These are phyloP conservation scores for Drosophila mercatorum DNA, from an alignment of 2,888 invertebrate species.

Conservation along the genomic window DNA sequence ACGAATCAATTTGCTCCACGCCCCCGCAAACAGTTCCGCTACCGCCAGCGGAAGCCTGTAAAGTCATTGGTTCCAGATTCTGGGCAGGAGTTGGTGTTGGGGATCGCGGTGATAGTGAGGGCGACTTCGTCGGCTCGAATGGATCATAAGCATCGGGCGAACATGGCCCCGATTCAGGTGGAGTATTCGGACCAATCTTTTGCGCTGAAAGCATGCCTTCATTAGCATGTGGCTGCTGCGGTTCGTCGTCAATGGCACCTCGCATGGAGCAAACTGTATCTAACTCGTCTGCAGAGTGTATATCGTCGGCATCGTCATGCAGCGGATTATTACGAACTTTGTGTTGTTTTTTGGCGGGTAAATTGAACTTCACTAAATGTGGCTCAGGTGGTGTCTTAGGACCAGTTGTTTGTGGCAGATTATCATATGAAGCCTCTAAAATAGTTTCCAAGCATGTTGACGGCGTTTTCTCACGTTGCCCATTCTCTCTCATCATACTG, in stretches of 20 bases:
- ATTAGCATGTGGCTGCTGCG: constrained; percentile 49
- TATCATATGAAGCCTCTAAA: constrained; percentile 83
- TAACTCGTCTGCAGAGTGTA: constrained; percentile 70
- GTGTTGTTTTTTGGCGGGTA: constrained; percentile 85
- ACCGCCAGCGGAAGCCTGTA: constrained; percentile 11
- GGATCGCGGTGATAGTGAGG: constrained; percentile 83
- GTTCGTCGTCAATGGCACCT: constrained; percentile 45
- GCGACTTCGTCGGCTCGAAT: constrained; percentile 94
- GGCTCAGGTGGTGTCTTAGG: constrained; percentile 92
- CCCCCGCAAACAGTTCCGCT: constrained; percentile 1
- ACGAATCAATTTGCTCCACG: constrained; percentile 52
- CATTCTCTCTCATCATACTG: constrained; percentile 64
- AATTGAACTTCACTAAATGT: constrained; percentile 87
- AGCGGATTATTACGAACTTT: constrained; percentile 88
- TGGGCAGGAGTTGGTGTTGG: constrained; percentile 81
- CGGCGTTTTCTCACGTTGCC: constrained; percentile 81
- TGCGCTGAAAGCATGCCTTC: constrained; percentile 60
- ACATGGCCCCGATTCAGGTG: constrained; percentile 88
- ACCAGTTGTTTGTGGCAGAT: constrained; percentile 85
- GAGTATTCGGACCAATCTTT: constrained; percentile 90
- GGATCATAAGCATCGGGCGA: constrained; percentile 95
- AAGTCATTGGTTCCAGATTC: constrained; percentile 58
- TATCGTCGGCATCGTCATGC: constrained; percentile 85
- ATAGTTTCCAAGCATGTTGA: constrained; percentile 75
- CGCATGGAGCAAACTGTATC: constrained; percentile 62